Base-by-base conservation (phyloP, 2,797 vertebrate species). In the Catharus ustulatus region DNA sequence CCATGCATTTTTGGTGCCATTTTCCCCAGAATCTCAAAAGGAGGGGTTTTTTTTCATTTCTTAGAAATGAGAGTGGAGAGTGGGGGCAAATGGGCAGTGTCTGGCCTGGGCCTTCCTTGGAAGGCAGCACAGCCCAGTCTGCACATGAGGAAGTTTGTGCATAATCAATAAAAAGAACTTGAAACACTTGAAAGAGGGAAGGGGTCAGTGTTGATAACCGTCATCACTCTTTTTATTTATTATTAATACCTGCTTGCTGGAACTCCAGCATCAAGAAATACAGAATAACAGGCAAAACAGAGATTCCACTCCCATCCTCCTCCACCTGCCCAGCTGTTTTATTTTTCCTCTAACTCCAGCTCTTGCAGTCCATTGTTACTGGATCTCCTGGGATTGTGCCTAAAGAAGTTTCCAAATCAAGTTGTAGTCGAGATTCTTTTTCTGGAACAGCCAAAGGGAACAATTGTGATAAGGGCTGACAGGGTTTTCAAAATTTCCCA, bases 141-240 rank as follows among this genome's bases (percentile, higher is more conserved):
- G 16, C 83, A 80, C 8, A 4, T 77, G 86, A 73, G 73, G 77
- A 95, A 84, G 61, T 72, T 78, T 87, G 67, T 67, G 34, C 66
- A 34, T 57, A 84, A 93, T 96, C 96, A 94, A 97, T 96, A 93
- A 89, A 71, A 84, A 91, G 81, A 91, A 87, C 80, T 87, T 84
- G 76, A 95, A 92, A 87, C 69, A 79, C 96, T 95, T 94, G 91
- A 97, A 97, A 95, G 94, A 74, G 54, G 36, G 59, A 90, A 73
- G 62, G 74, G 93, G 90, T 91, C 91, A 73, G 73, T 93, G 87
- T 30, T 84, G 94, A 94, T 95, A 96, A 93, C 81, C 62, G 13
- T 90, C 92, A 89, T 43, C n/a, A 34, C 59, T 93, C 93, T 94
- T 97, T 97, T 96, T 93, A 97, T 97, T 93, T 94, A 97, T 97